Evolutionary conservation across 2,888 invertebrate species (phyloP).

Genomic region (Iselma pallidipennis): DNA sequence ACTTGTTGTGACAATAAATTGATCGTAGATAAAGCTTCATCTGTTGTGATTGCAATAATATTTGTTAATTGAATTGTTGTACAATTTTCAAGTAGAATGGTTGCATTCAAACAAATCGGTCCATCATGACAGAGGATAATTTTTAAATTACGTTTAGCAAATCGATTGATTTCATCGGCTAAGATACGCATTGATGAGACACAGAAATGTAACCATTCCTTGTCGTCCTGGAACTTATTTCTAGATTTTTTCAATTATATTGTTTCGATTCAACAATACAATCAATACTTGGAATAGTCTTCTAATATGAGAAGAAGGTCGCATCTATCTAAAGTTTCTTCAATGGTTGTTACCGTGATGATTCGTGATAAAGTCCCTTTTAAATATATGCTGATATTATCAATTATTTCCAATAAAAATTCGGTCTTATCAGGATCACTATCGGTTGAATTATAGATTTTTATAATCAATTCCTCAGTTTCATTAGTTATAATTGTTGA

Average conservation of each 20-base stretch:
- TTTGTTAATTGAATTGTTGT: constrained; percentile 56
- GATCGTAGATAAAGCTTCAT: constrained; percentile 56
- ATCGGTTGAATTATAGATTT: too few species aligned
- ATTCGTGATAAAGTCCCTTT: too few species aligned
- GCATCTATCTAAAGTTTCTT: too few species aligned
- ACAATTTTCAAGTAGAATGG: constrained; percentile 54
- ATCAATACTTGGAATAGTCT: too few species aligned
- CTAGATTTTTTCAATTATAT: too few species aligned
- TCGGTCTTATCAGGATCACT: too few species aligned
- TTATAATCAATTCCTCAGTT: constrained; percentile 36
- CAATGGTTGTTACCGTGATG: too few species aligned
- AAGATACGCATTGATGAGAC: constrained; percentile 52
- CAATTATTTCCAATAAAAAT: too few species aligned
- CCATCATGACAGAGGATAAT: constrained; percentile 62
- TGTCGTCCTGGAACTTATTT: too few species aligned
- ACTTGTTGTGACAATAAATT: constrained; percentile 55
- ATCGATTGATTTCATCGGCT: constrained; percentile 58
- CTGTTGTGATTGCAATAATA: constrained; percentile 63
- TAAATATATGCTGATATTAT: too few species aligned
- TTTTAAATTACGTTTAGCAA: constrained; percentile 56
- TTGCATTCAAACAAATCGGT: constrained; percentile 63
- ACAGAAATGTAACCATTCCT: constrained; percentile 49
- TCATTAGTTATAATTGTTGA: constrained; percentile 35
- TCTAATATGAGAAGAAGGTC: too few species aligned
- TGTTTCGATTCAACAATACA: too few species aligned